Conservation (phyloP, 92 coral and sea anemone species). For the Diadumene lineata region DNA sequence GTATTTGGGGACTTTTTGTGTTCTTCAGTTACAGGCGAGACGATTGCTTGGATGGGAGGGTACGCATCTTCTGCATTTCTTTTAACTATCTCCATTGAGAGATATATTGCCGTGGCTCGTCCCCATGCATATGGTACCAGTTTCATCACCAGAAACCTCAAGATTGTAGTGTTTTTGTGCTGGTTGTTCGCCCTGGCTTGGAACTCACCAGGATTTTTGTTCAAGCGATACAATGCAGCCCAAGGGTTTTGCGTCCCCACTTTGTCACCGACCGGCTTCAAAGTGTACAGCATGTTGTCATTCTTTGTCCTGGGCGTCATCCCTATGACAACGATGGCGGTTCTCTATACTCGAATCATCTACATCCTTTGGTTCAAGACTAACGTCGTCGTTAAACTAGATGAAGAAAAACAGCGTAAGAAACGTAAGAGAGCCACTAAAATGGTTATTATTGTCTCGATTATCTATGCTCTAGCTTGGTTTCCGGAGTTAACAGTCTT, state of each 20-base stretch:
- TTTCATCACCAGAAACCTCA: constrained; percentile 25
- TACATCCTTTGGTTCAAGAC: constrained; percentile 43
- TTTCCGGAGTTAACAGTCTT: constrained; percentile 38
- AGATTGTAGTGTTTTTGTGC: constrained; percentile 8
- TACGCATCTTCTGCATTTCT: constrained; percentile 55
- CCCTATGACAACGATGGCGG: constrained; percentile 30
- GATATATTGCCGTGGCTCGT: constrained; percentile 53
- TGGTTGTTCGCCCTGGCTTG: constrained; percentile 44
- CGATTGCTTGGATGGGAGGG: constrained; percentile 68
- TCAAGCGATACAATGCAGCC: constrained; percentile 11
- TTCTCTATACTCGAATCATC: constrained; percentile 30
- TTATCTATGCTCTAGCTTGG: constrained; percentile 53
- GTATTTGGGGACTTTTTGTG: constrained; percentile 43
- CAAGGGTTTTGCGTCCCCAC: constrained; percentile 15
- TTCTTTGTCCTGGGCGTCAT: constrained; percentile 31
- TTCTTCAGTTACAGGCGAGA: constrained; percentile 45
- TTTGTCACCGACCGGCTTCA: constrained; percentile 24
- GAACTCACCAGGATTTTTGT: constrained; percentile 17
- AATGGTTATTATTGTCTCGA: constrained; percentile 49
- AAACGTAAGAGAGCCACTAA: constrained; percentile 38
- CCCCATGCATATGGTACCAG: constrained; percentile 45
- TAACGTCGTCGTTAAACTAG: constrained; percentile 5
- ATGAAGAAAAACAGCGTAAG: constrained; percentile 20
- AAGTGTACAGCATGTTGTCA: constrained; percentile 37
- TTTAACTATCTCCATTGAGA: constrained; percentile 53